Percentiles rank a stretch among this genome's conserved stretches.
phyloP scores from a whole-genome alignment of 2,113 vertebrate genomes.

The Lagenorhynchus albirostris region DNA sequence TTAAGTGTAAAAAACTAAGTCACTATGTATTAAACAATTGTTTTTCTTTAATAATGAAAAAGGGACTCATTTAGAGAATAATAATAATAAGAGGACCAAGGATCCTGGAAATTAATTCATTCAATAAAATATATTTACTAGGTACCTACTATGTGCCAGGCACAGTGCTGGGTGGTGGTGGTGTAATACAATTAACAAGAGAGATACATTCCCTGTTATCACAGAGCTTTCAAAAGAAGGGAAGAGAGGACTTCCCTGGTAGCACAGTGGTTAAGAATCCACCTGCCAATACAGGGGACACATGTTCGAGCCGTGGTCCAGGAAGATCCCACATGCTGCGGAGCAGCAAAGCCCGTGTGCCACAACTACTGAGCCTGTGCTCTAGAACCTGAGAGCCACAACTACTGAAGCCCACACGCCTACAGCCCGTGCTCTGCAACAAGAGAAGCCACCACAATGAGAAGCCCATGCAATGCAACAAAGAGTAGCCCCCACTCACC shows the following conservation, averaged over 20 bases:
- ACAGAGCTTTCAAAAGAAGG: neutral
- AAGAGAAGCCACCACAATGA: no score
- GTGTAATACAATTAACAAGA: neutral
- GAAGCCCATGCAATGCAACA: no score
- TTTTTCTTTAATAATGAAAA: constrained; percentile 6
- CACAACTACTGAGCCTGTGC: no score
- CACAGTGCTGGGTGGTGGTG: neutral
- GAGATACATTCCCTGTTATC: neutral
- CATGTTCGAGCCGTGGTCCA: neutral
- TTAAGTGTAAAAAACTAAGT: neutral
- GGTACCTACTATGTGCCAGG: neutral
- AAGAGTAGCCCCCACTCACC: no score
- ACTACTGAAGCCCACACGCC: no score
- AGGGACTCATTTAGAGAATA: neutral
- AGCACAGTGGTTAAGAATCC: neutral
- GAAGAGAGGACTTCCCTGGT: neutral
- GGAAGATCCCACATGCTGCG: neutral
- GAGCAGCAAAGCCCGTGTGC: no score
- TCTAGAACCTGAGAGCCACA: no score
- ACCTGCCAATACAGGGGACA: neutral
- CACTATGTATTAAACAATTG: neutral
- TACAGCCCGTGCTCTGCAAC: no score
- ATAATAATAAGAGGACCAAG: neutral
- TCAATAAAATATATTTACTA: neutral
- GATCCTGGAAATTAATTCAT: neutral